phyloP scores from a whole-genome alignment of 2,888 invertebrate genomes.

The Chouioia cunea region DNA sequence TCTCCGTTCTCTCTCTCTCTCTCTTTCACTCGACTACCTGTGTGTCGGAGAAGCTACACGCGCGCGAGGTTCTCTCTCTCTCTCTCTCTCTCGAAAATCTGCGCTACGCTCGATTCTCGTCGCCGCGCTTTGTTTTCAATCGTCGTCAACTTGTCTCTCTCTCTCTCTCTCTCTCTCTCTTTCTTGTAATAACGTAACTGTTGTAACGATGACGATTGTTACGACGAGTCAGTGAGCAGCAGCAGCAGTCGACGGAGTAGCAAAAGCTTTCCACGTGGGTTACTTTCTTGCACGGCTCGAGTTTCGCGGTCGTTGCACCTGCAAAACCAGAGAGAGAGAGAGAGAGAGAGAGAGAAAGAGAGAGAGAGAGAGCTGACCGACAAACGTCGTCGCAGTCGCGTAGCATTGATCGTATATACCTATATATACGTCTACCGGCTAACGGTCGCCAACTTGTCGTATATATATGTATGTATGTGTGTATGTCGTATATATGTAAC shows the following conservation, averaged over 20 bases:
- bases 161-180: conserved; percentile 38
- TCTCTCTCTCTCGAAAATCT: conserved; percentile 29
- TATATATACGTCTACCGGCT: too few relatives aligned
- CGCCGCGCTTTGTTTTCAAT: too few relatives aligned
- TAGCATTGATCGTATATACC: too few relatives aligned
- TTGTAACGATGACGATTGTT: too few relatives aligned
- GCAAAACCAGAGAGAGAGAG: neutral
- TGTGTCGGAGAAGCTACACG: conserved; percentile 17
- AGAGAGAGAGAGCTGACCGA: too few relatives aligned
- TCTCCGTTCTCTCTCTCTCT: neutral
- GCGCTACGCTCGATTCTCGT: conserved; percentile 5
- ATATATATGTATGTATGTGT: neutral
- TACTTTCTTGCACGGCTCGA: conserved; percentile 2
- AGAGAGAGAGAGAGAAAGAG: too few relatives aligned
- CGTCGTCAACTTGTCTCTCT: conserved; percentile 23
- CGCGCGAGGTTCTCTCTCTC: conserved; percentile 6
- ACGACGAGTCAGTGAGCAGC: too few relatives aligned
- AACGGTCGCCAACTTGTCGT: too few relatives aligned
- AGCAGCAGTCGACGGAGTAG: too few relatives aligned
- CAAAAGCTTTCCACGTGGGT: neutral
- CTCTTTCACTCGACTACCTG: conserved; percentile 4
- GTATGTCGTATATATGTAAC: too few relatives aligned
- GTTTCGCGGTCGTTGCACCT: conserved; percentile 42
- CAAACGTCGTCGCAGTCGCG: too few relatives aligned
- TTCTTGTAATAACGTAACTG: neutral